phyloP scores from a whole-genome alignment of 2,888 invertebrate species.

The Bursaphelenchus okinawaensis region DNA sequence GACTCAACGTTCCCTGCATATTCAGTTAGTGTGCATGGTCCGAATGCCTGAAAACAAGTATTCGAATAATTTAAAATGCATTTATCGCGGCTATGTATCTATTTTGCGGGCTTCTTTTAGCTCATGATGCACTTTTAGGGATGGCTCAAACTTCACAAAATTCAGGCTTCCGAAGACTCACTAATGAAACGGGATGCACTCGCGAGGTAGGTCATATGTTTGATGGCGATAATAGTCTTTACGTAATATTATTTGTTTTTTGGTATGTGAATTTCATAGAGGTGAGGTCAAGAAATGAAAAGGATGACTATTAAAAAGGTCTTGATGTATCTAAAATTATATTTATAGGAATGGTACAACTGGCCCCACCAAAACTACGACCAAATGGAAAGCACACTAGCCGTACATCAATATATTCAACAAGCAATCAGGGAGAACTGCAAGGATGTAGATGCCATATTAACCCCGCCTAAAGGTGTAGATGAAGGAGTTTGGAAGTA shows the following conservation, averaged over 20 bases:
- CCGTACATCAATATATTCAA: constrained; percentile 97
- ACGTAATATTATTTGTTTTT: no score
- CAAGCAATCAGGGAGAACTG: constrained; percentile 90
- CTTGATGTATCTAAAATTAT: no score
- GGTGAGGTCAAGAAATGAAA: no score
- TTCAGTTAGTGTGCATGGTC: neutral
- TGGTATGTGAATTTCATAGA: no score
- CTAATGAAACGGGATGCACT: constrained; percentile 47
- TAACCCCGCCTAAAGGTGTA: constrained; percentile 76
- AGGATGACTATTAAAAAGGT: no score
- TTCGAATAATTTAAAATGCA: neutral
- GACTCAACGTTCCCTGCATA: neutral
- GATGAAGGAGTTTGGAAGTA: constrained; percentile 88
- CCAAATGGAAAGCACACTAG: constrained; percentile 97
- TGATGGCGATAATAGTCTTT: neutral
- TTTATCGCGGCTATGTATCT: neutral
- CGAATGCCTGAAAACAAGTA: neutral
- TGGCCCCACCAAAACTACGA: constrained; percentile 92
- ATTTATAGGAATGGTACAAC: constrained; percentile 79
- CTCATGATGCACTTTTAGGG: neutral
- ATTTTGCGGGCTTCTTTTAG: no score
- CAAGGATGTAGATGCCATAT: constrained; percentile 82
- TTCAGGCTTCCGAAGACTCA: neutral
- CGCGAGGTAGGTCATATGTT: constrained; percentile 29
- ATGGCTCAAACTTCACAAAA: neutral